Conservation (phyloP, 1,140 invertebrate genomes). For the Tetragonula clypearis region DNA sequence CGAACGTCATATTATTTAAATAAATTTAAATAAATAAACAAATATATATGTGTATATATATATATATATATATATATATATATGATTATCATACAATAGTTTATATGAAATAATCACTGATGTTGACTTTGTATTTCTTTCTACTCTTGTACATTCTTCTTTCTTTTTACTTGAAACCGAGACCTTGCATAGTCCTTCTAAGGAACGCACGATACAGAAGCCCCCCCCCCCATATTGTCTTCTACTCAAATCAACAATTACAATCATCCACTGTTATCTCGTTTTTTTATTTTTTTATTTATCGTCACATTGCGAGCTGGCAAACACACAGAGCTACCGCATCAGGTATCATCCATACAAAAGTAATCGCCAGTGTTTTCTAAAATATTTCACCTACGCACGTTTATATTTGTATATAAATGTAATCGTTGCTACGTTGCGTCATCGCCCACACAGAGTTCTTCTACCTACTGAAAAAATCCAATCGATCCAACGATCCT, state of each 20-base stretch:
- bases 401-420: neutral
- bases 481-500: neutral
- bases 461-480: neutral
- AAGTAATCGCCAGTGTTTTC: neutral
- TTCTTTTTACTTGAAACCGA: neutral
- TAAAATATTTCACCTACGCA: neutral
- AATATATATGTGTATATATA: conserved; percentile 2
- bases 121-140: neutral
- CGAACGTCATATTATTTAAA: conserved; percentile 38
- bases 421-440: neutral
- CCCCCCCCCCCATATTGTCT: too few species aligned
- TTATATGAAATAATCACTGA: neutral
- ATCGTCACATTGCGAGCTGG: neutral
- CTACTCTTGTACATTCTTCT: neutral
- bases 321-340: neutral
- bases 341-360: neutral
- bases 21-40: conserved; percentile 60
- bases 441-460: neutral
- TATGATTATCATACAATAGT: conserved; percentile 32
- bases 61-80: neutral
- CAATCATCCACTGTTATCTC: neutral
- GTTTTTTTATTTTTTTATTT: neutral
- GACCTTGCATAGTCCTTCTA: neutral
- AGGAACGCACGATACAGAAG: neutral
- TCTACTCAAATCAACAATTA: neutral